phyloP scores from a whole-genome alignment of 2,888 invertebrate genomes.

The Colostygia pectinataria region DNA sequence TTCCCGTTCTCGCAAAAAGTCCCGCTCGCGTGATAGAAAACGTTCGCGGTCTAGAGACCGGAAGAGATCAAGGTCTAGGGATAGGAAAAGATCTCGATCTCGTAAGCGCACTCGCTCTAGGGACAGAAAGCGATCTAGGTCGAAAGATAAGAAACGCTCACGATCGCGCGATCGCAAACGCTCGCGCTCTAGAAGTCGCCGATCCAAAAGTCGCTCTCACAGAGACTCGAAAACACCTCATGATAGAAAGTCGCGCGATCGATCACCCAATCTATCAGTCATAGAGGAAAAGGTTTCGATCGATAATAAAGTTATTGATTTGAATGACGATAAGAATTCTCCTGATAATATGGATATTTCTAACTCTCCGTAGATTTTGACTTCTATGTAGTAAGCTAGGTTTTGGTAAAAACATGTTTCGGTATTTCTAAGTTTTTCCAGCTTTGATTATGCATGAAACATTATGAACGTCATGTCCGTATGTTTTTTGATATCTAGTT shows the following conservation, averaged over 20 bases:
- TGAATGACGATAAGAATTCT: conserved; percentile 82
- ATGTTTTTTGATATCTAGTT: conserved; percentile 4
- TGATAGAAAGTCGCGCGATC: conserved; percentile 66
- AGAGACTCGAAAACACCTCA: conserved; percentile 71
- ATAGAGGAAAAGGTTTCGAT: conserved; percentile 55
- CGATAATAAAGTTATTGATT: conserved; percentile 55
- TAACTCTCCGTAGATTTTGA: conserved; percentile 84
- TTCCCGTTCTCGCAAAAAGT: conserved; percentile 69
- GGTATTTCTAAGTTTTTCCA: conserved; percentile 2
- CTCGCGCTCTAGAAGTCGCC: conserved; percentile 65
- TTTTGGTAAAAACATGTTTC: neutral
- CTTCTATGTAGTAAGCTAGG: conserved; percentile 12
- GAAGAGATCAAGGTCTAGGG: conserved; percentile 82
- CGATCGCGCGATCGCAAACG: conserved; percentile 74
- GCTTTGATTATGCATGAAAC: conserved; percentile 2
- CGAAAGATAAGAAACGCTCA: conserved; percentile 70
- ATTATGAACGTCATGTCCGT: neutral
- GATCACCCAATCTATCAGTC: conserved; percentile 57
- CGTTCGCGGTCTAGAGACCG: conserved; percentile 76
- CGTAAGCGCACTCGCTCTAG: conserved; percentile 73
- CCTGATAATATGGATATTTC: conserved; percentile 92
- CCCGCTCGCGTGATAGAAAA: conserved; percentile 72
- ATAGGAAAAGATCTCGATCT: conserved; percentile 82
- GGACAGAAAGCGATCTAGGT: conserved; percentile 75
- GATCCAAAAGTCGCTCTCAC: conserved; percentile 72